Evolutionary conservation across 2,888 invertebrate genomes (phyloP).

Genomic region (Limulus polyphemus): DNA sequence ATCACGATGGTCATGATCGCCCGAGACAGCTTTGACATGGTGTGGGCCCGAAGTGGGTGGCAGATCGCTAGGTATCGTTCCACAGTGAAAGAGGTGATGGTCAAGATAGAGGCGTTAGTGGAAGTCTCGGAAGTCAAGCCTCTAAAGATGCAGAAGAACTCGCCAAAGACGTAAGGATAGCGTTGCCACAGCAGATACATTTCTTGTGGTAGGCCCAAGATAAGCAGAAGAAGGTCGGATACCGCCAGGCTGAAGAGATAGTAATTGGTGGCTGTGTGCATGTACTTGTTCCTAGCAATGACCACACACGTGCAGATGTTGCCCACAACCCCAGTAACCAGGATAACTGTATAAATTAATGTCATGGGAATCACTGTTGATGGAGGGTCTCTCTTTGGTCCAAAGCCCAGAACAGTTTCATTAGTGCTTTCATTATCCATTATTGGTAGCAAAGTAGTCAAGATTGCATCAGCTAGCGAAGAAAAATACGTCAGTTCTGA

Average conservation of each 20-base stretch:
- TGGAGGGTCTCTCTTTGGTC: slow-evolving; percentile 17
- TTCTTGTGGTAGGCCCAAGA: slow-evolving; percentile 70
- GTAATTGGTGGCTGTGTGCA: slow-evolving; percentile 75
- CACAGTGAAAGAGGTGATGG: slow-evolving; percentile 73
- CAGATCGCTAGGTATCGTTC: slow-evolving; percentile 79
- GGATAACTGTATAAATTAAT: slow-evolving; percentile 55
- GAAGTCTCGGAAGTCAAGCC: slow-evolving; percentile 71
- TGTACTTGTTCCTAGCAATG: slow-evolving; percentile 58
- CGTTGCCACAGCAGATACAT: slow-evolving; percentile 41
- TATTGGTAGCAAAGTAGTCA: too few species aligned
- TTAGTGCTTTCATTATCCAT: not conserved
- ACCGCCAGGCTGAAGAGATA: slow-evolving; percentile 67
- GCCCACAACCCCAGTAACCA: slow-evolving; percentile 59
- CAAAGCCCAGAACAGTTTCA: slow-evolving; percentile 4
- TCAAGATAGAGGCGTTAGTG: slow-evolving; percentile 57
- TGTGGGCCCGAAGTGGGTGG: slow-evolving; percentile 54
- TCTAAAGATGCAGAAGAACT: slow-evolving; percentile 59
- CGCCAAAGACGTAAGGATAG: slow-evolving; percentile 47
- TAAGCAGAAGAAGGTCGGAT: slow-evolving; percentile 64
- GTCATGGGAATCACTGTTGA: slow-evolving; percentile 41
- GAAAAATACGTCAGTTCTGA: too few species aligned
- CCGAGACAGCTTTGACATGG: slow-evolving; percentile 46
- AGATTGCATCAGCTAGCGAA: too few species aligned
- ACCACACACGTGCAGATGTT: slow-evolving; percentile 65
- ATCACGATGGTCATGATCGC: slow-evolving; percentile 64